phyloP scores from a whole-genome alignment of 2,797 vertebrate species.

The Petrocephalus schoutedeni region DNA sequence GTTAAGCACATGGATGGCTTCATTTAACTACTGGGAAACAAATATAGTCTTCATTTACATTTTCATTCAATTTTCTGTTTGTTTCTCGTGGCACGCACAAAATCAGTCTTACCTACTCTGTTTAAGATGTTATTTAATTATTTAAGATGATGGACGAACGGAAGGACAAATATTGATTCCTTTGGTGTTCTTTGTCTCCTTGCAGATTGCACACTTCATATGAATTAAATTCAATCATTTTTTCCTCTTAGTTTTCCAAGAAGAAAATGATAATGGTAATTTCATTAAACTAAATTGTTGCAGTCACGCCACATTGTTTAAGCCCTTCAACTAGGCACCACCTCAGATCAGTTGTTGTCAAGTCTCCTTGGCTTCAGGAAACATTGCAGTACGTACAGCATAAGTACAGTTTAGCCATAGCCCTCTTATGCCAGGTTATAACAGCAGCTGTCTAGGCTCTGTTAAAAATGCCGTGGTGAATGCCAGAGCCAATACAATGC shows the following conservation, averaged over 20 bases:
- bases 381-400: not conserved
- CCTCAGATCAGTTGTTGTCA: constrained; percentile 15
- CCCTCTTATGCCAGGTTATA: not conserved
- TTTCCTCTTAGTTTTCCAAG: constrained; percentile 45
- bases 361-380: not conserved
- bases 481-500: not conserved
- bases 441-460: not conserved
- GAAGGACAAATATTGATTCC: constrained; percentile 65
- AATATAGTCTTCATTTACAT: constrained; percentile 66
- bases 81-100: constrained; percentile 59
- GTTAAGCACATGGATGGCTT: constrained; percentile 54
- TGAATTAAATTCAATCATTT: constrained; percentile 58
- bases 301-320: constrained; percentile 24
- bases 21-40: constrained; percentile 51
- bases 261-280: constrained; percentile 53
- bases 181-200: constrained; percentile 59
- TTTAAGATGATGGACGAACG: constrained; percentile 48
- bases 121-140: constrained; percentile 62
- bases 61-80: constrained; percentile 70
- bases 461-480: not conserved
- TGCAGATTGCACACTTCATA: constrained; percentile 64
- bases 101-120: constrained; percentile 74
- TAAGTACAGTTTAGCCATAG: not conserved
- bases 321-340: not conserved
- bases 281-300: constrained; percentile 51